These are phyloP conservation scores for Pleuronectes platessa DNA, from an alignment of 2,113 vertebrate genomes.

Conservation along the genomic window DNA sequence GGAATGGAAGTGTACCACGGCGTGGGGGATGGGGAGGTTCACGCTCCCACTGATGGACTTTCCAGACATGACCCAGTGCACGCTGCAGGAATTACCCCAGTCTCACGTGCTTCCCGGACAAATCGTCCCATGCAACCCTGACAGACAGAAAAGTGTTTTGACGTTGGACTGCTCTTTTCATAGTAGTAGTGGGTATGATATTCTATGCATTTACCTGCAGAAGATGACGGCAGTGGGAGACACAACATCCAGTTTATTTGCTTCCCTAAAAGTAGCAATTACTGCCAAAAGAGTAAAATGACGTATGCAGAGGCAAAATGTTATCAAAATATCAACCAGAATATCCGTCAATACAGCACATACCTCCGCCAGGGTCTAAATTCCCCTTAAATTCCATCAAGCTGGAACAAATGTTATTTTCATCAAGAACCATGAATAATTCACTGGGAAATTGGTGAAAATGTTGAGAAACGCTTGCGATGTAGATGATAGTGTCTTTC, in stretches of 20 bases:
- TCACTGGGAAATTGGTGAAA: no score
- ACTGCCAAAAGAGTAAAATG: background rate
- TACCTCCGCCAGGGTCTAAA: no score
- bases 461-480: no score
- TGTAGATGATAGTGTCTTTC: no score
- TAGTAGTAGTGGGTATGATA: background rate
- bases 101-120: slow-evolving; percentile 31
- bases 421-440: no score
- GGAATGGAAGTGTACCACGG: slow-evolving; percentile 37
- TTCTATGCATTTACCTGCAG: background rate
- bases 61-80: slow-evolving; percentile 52
- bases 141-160: slow-evolving; percentile 8
- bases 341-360: no score
- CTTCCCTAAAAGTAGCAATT: background rate
- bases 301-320: no score
- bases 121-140: background rate
- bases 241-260: background rate
- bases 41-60: slow-evolving; percentile 58
- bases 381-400: no score
- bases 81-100: slow-evolving; percentile 35
- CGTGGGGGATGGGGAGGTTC: slow-evolving; percentile 38
- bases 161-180: slow-evolving; percentile 16
- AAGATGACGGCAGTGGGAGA: background rate
- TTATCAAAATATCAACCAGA: no score
- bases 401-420: no score